Evolutionary conservation across 1,140 invertebrate species (phyloP), one percentile per base, ranked within the genome.

Genomic region (Caligus rogercresseyi): DNA sequence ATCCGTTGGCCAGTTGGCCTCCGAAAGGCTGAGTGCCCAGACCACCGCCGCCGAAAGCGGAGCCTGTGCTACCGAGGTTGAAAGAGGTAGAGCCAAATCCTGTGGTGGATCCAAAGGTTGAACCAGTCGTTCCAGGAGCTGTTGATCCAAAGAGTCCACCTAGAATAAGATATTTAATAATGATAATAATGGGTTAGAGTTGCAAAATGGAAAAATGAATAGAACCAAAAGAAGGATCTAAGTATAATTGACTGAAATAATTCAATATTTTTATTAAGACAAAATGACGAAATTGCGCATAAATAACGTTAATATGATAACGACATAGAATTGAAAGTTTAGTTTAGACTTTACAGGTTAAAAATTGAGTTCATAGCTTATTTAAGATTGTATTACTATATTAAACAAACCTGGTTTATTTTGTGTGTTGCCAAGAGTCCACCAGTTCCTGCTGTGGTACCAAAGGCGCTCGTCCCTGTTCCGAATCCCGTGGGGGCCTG

Each of bases 371-470:
- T n/a, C n/a, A n/a, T n/a, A n/a, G n/a, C n/a, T n/a, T n/a, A n/a
- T n/a, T n/a, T n/a, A n/a, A n/a, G n/a, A n/a, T 43, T 11, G n/a
- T 43, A 43, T 43, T 11, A 43, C 7, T 43, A n/a, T 43, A 43
- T 11, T 11, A 43, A 43, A 11, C 31, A 7, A 11, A 43, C 31
- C 31, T 43, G 31, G 31, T 43, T 43, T 43, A 43, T 43, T 43
- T 3, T 25, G 18, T 25, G 65, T 59, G 57, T 66, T 69, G n/a
- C 70, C 70, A 59, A 70, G 25, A 68, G 65, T 20, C 64, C 66
- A 16, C 65, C 66, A n/a, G n/a, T n/a, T n/a, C n/a, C n/a, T 21
- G 55, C 67, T 1, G 69, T 68, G 66, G 69, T 67, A 11, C 66
- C 68, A 53, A 71, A 69, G 43, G 67, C 64, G 55, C 68, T 20